Evolutionary conservation across 2,797 vertebrate genomes (phyloP), one percentile per base, ranked within the genome.

Genomic region (Squalus acanthias): DNA sequence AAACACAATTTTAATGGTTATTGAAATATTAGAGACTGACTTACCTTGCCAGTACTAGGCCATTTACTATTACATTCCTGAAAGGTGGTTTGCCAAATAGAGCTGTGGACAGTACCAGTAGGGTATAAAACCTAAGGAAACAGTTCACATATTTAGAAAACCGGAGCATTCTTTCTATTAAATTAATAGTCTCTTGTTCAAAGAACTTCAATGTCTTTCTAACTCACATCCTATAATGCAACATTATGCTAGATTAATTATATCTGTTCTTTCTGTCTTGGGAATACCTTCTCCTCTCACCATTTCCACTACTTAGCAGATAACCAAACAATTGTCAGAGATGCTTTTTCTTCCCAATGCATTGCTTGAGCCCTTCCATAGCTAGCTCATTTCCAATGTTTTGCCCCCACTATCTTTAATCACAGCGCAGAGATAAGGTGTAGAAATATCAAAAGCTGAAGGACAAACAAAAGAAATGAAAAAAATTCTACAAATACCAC

Each of bases 1-100:
- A 93, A 96, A 69, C 50, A 76, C n/a, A 89, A 57, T 39, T 60
- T 89, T 94, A 50, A 89, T 53, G 85, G 15, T 60, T 53, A 91
- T 15, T 67, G 67, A n/a, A 85, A 29, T 10, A 79, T 89, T 50
- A n/a, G 24, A 74, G 8, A 67, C 2, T 33, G 33, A 17, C 97
- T 96, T 97, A 98, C 99, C 99, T 99, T 50, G 99, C 99, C 15
- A 99, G 98, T 76, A 99, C 98, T 0, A 99, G 98, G 60, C 99
- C 99, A 0, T 99, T 99, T 60, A 99, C 99, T 72, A 99, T 99
- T 96, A 99, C 99, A 29, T 99, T 99, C 98, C 99, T 99, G 98
- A 99, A 99, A 13, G 99, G 99, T 0, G 99, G 99, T 96, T 98
- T 99, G 94, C 99, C 99, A 97, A 99, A 99, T 96, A 99, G 98